Base-by-base conservation (phyloP, 2,113 vertebrate species). In the Atlantisia rogersi region DNA sequence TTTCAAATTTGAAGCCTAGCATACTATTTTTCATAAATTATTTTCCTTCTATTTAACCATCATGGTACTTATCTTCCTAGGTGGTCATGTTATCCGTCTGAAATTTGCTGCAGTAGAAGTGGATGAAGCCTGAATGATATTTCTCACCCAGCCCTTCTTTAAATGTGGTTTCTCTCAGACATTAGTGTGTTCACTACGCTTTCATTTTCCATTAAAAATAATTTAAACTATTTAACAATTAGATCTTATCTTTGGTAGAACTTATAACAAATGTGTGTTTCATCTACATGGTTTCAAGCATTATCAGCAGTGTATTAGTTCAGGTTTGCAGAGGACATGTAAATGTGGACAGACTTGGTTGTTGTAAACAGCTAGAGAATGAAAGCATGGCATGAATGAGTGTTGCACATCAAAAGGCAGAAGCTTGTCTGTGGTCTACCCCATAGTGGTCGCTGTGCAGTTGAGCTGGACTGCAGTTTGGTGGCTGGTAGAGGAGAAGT, bases 141-240 rank as follows among this genome's bases (percentile, higher is more conserved):
- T 96, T 95, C 93, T 90, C 40, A 88, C 65, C 65, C 76, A 92
- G 31, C 24, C 31, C 31, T 89, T 67, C 56, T 92, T 94, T 84
- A 92, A 92, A 93, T 83, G 62, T 84, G 90, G 48, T 84, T 96
- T 82, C n/a, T 94, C 15, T 32, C 28, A 78, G 75, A 92, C 15
- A n/a, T 81, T 67, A 58, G 39, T 67, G 40, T 84, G 90, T 92
- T 71, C 58, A 71, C 24, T 75, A 5, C 62, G 24, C 53, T 89
- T 96, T 86, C 32, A 52, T 96, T 92, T 95, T 75, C 62, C 46
- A 59, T 96, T 83, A 58, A 69, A 94, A 93, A 79, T 40, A 88
- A 81, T 86, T 68, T 52, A 44, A 91, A n/a, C 32, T 91, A 19
- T 83, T 86, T 75, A 42, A 79, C 92, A 90, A 82, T 69, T 91